These are phyloP conservation scores for Hirtodrosophila confusa DNA, from an alignment of 2,888 invertebrate genomes.

Conservation along the genomic window DNA sequence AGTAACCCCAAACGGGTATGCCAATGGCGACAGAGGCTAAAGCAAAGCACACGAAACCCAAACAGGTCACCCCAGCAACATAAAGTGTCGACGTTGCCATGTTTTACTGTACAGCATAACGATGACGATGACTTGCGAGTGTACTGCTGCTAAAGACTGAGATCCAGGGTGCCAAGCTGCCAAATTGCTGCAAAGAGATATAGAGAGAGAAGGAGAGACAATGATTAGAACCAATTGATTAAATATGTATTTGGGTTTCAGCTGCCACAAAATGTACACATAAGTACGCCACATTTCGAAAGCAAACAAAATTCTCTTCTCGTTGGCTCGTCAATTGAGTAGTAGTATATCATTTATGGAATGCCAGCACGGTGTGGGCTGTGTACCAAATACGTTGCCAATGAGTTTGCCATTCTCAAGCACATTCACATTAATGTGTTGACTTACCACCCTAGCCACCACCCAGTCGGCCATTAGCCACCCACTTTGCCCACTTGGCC, in stretches of 20 bases:
- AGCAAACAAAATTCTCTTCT: slow-evolving; percentile 26
- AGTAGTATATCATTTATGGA: slow-evolving; percentile 19
- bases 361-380: slow-evolving; percentile 19
- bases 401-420: slow-evolving; percentile 22
- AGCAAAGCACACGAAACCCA: slow-evolving; percentile 91
- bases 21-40: slow-evolving; percentile 93
- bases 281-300: slow-evolving; percentile 7
- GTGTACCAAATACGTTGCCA: slow-evolving; percentile 17
- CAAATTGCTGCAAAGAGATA: slow-evolving; percentile 15
- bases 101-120: slow-evolving; percentile 81
- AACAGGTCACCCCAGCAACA: slow-evolving; percentile 84
- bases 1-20: slow-evolving; percentile 94
- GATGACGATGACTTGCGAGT: slow-evolving; percentile 50
- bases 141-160: slow-evolving; percentile 46
- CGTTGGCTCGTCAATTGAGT: slow-evolving; percentile 19
- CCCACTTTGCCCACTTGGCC: slow-evolving; percentile 13
- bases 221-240: slow-evolving; percentile 26
- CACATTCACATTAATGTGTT: slow-evolving; percentile 7
- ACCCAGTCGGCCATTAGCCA: neutral
- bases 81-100: slow-evolving; percentile 84
- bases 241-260: slow-evolving; percentile 18
- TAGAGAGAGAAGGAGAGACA: slow-evolving; percentile 6
- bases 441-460: slow-evolving; percentile 3
- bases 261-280: slow-evolving; percentile 10
- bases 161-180: slow-evolving; percentile 49